These are phyloP conservation scores for Drosophila pachea DNA, from an alignment of 1,140 invertebrate genomes.

Conservation along the genomic window DNA sequence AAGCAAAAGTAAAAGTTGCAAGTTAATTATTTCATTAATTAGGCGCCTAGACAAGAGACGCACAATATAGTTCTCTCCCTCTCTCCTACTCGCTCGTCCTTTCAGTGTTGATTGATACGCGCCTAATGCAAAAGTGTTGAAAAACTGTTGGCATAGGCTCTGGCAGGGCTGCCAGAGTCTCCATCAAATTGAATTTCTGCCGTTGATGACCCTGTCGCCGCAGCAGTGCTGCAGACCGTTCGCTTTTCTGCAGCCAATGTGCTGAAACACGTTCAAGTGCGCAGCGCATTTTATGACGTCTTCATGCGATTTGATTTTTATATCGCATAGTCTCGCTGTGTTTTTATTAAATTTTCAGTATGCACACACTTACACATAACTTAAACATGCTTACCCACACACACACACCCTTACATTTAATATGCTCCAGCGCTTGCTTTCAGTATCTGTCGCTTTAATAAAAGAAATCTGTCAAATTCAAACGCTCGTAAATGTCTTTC, in stretches of 20 bases:
- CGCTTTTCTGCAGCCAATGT: slow-evolving; percentile 1
- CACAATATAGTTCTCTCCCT: not conserved
- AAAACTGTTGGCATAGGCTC: slow-evolving; percentile 14
- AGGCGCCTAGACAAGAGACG: slow-evolving; percentile 31
- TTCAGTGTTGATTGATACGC: slow-evolving; percentile 51
- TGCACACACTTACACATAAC: slow-evolving; percentile 3
- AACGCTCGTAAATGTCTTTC: slow-evolving; percentile 73
- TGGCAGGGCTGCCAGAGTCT: not conserved
- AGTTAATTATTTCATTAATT: slow-evolving; percentile 66
- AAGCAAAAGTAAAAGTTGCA: slow-evolving; percentile 57
- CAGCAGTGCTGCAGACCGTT: slow-evolving; percentile 6
- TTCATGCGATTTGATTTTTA: slow-evolving; percentile 56
- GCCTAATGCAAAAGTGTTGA: slow-evolving; percentile 40
- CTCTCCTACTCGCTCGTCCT: not conserved
- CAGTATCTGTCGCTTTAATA: slow-evolving; percentile 69
- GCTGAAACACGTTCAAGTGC: slow-evolving; percentile 53
- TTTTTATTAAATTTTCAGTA: slow-evolving; percentile 65
- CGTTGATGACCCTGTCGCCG: not conserved
- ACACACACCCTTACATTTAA: slow-evolving; percentile 37
- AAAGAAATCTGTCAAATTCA: slow-evolving; percentile 78
- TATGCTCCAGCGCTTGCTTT: slow-evolving; percentile 58
- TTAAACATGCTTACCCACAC: not conserved
- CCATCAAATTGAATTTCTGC: slow-evolving; percentile 2
- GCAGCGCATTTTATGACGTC: slow-evolving; percentile 60
- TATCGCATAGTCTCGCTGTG: slow-evolving; percentile 39